Conservation (phyloP, 2,888 invertebrate genomes). For the Melieria picta region DNA sequence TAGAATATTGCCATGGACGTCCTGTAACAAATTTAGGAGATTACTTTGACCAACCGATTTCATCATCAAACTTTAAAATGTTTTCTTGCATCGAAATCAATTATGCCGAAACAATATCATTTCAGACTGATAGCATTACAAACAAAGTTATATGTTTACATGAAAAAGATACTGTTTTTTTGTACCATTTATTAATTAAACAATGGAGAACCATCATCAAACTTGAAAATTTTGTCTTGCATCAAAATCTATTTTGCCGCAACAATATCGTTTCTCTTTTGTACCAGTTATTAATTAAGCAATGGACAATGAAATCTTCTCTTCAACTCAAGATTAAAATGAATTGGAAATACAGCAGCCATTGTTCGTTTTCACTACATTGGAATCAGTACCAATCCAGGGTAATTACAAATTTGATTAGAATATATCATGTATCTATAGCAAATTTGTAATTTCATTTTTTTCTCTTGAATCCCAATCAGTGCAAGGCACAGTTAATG, state of each 20-base stretch:
- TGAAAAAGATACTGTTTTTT: slow-evolving; percentile 30
- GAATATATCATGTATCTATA: no score
- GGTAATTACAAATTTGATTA: no score
- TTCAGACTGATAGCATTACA: slow-evolving; percentile 30
- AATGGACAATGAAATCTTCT: no score
- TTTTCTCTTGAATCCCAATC: no score
- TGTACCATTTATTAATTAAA: slow-evolving; percentile 15
- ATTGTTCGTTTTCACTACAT: no score
- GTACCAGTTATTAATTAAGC: slow-evolving; percentile 9
- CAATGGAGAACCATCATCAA: slow-evolving; percentile 28
- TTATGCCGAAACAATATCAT: slow-evolving; percentile 32
- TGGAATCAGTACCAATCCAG: no score
- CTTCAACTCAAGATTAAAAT: no score
- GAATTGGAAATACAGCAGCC: no score
- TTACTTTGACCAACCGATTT: slow-evolving; percentile 36
- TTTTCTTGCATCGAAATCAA: slow-evolving; percentile 35
- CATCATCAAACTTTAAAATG: slow-evolving; percentile 33
- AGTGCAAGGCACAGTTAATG: background rate
- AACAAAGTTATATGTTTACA: slow-evolving; percentile 33
- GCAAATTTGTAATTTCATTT: background rate
- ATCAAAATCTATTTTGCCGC: slow-evolving; percentile 23
- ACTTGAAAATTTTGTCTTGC: slow-evolving; percentile 20
- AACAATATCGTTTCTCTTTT: slow-evolving; percentile 27
- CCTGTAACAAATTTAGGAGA: slow-evolving; percentile 17
- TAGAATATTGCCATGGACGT: slow-evolving; percentile 20